Conservation (phyloP, 2,888 invertebrate genomes). For the Dasypogon diadema region DNA sequence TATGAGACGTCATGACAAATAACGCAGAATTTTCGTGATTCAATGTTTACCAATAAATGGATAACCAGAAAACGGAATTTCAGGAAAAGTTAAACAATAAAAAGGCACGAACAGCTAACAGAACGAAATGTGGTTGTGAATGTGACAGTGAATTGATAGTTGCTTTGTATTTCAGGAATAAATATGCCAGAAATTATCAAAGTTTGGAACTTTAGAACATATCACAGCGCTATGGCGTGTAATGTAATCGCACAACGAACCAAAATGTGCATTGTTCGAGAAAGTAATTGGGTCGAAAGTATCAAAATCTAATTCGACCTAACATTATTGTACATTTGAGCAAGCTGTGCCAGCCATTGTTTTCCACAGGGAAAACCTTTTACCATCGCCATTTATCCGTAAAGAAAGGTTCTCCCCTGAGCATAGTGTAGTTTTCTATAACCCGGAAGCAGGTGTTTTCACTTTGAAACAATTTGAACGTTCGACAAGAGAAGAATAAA, state of each 20-base stretch:
- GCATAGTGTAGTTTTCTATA: constrained; percentile 20
- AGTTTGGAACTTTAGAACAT: constrained; percentile 9
- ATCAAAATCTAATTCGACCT: constrained; percentile 41
- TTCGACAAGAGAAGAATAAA: constrained; percentile 15
- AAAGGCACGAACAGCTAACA: neutral
- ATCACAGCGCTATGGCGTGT: constrained; percentile 37
- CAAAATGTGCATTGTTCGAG: constrained; percentile 9
- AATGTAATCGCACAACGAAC: neutral
- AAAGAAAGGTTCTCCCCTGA: constrained; percentile 1
- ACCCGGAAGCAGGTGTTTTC: constrained; percentile 42
- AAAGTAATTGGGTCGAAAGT: neutral
- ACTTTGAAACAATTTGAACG: constrained; percentile 36
- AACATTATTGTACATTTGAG: constrained; percentile 30
- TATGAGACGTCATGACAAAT: too few species aligned
- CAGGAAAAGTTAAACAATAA: neutral
- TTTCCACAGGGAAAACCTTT: constrained; percentile 27
- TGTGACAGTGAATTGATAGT: constrained; percentile 21
- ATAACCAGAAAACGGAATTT: neutral
- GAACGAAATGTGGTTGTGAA: neutral
- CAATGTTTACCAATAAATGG: neutral
- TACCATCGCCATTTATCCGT: constrained; percentile 12
- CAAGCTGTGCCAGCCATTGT: constrained; percentile 36
- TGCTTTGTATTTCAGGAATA: neutral
- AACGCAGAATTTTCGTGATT: too few species aligned
- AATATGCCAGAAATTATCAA: neutral